Conservation (phyloP, 2,888 invertebrate genomes). For the Conomelus anceps region DNA sequence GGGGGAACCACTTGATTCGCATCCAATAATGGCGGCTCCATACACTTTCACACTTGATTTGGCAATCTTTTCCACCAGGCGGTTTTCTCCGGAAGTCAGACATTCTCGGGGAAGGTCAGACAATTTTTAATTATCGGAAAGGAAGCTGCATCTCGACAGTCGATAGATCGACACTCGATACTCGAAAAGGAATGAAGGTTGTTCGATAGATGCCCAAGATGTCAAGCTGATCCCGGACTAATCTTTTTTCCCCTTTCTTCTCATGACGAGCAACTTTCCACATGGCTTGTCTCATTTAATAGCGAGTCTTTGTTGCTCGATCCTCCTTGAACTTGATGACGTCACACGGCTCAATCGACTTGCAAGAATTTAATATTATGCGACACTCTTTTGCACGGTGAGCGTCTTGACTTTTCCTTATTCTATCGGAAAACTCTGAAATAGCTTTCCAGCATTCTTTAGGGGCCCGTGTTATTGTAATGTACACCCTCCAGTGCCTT, state of each 20-base stretch:
- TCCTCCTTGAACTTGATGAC: not conserved
- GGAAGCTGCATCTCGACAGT: not conserved
- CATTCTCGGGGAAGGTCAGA: not conserved
- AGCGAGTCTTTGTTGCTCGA: not conserved
- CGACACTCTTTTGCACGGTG: not conserved
- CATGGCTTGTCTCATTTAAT: constrained; percentile 8
- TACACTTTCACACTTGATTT: not conserved
- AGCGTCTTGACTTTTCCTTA: not conserved
- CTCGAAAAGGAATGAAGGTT: not conserved
- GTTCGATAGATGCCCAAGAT: not conserved
- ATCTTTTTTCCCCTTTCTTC: not conserved
- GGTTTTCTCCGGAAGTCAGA: not conserved
- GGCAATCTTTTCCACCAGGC: not conserved
- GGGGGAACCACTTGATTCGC: not conserved
- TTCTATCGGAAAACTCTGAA: not conserved
- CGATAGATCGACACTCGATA: not conserved
- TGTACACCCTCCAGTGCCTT: too few species aligned
- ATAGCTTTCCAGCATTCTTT: not conserved
- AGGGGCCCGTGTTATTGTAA: too few species aligned
- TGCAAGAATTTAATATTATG: constrained; percentile 11
- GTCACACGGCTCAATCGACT: not conserved
- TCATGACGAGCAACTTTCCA: constrained; percentile 2
- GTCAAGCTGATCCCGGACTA: not conserved
- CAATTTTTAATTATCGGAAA: not conserved
- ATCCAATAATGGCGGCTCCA: not conserved